phyloP scores from a whole-genome alignment of 2,888 invertebrate genomes.

The Drosophila subsilvestris region DNA sequence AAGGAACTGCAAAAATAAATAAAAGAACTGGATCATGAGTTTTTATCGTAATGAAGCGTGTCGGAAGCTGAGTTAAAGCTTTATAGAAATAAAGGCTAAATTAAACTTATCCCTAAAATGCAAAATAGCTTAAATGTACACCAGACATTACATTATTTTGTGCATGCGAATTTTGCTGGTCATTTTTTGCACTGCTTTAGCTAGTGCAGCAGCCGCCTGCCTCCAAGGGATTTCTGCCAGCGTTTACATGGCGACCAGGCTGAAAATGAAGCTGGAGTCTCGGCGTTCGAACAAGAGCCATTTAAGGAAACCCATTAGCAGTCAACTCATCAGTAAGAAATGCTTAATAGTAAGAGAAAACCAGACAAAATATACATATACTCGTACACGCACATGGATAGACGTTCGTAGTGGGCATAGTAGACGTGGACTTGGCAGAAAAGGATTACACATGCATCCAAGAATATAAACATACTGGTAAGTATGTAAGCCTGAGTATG shows the following conservation, averaged over 20 bases:
- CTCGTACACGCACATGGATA: too few relatives aligned
- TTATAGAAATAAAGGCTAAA: not conserved
- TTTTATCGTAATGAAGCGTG: too few relatives aligned
- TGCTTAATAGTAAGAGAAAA: not conserved
- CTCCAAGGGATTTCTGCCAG: not conserved
- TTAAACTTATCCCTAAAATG: not conserved
- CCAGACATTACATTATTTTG: not conserved
- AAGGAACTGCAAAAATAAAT: too few relatives aligned
- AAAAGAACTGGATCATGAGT: too few relatives aligned
- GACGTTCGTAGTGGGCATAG: not conserved
- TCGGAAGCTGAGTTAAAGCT: not conserved
- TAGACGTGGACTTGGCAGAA: not conserved
- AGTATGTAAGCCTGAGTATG: not conserved
- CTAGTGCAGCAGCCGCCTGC: not conserved
- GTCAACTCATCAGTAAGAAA: not conserved
- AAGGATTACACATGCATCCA: not conserved
- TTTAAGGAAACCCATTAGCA: slow-evolving; percentile 2
- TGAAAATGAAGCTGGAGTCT: not conserved
- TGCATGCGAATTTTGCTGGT: too few relatives aligned
- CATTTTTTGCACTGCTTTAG: too few relatives aligned
- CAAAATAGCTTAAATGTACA: not conserved
- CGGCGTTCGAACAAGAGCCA: too few relatives aligned
- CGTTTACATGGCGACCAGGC: not conserved
- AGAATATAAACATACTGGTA: not conserved
- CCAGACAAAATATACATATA: too few relatives aligned